phyloP scores from a whole-genome alignment of 1,140 invertebrate genomes.

The Oryctes rhinoceros region DNA sequence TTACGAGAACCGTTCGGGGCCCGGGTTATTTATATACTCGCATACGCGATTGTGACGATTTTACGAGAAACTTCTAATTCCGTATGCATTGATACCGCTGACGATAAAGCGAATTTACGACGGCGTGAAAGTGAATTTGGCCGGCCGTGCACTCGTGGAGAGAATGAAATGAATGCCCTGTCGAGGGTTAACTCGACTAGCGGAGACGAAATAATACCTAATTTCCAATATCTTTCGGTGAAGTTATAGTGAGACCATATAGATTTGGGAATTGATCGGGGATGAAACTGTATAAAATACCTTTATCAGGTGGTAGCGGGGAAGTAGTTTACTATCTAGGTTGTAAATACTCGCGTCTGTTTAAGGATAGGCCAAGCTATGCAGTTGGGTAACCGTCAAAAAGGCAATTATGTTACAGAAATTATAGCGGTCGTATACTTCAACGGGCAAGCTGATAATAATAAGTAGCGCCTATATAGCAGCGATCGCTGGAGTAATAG shows the following conservation, averaged over 20 bases:
- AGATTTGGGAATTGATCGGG: neutral
- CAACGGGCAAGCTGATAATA: no score
- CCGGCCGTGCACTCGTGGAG: neutral
- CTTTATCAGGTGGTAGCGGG: no score
- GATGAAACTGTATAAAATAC: no score
- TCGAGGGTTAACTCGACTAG: neutral
- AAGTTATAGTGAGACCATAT: neutral
- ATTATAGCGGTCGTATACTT: no score
- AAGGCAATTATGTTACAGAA: no score
- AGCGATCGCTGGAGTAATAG: no score
- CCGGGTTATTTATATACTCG: constrained; percentile 31
- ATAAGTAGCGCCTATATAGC: no score
- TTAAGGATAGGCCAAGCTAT: no score
- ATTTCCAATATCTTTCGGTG: constrained; percentile 10
- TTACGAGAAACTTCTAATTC: constrained; percentile 33
- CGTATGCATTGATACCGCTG: constrained; percentile 36
- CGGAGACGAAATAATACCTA: neutral
- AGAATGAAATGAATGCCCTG: neutral
- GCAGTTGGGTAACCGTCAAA: no score
- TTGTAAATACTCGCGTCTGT: no score
- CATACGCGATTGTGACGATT: constrained; percentile 31
- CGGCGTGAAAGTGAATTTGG: constrained; percentile 34
- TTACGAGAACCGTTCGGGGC: neutral
- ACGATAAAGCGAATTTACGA: constrained; percentile 33
- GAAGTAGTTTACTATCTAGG: no score